Conservation (phyloP, 1,140 invertebrate species). For the Pseudoatta argentina region DNA sequence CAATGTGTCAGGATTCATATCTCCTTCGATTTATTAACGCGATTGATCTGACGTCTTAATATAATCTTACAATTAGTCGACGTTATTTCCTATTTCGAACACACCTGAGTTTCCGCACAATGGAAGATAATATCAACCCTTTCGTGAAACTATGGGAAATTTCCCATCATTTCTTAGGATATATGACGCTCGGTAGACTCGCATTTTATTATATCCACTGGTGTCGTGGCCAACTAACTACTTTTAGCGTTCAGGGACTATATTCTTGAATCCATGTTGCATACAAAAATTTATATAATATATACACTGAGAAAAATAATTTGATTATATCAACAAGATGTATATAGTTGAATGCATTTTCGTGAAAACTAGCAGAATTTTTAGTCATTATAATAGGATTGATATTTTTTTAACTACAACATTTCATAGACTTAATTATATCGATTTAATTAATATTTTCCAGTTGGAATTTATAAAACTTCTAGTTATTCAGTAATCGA, state of each 20-base stretch:
- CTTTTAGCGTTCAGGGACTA: neutral
- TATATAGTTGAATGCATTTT: no score
- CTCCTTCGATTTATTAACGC: neutral
- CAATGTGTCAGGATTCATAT: neutral
- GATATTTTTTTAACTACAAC: no score
- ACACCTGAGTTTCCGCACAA: conserved; percentile 4
- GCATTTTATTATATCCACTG: conserved; percentile 31
- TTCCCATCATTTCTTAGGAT: conserved; percentile 36
- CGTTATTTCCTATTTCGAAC: conserved; percentile 18
- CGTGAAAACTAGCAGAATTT: no score
- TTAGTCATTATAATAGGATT: no score
- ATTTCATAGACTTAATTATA: no score
- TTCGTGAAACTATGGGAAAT: conserved; percentile 25
- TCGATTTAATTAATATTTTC: no score
- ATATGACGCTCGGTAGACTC: neutral
- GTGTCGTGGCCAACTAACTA: conserved; percentile 26
- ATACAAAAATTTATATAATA: no score
- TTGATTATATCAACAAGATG: no score
- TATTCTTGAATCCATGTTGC: no score
- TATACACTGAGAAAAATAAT: no score
- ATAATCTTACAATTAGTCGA: conserved; percentile 19
- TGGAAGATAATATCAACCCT: conserved; percentile 43
- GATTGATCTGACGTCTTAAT: neutral
- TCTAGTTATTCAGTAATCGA: no score
- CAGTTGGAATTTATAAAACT: no score